A percentile compares a stretch with the other conserved stretches of the same genome.
Evolutionary conservation across 2,888 invertebrate species (phyloP).

Genomic region (Agrypnus murinus): DNA sequence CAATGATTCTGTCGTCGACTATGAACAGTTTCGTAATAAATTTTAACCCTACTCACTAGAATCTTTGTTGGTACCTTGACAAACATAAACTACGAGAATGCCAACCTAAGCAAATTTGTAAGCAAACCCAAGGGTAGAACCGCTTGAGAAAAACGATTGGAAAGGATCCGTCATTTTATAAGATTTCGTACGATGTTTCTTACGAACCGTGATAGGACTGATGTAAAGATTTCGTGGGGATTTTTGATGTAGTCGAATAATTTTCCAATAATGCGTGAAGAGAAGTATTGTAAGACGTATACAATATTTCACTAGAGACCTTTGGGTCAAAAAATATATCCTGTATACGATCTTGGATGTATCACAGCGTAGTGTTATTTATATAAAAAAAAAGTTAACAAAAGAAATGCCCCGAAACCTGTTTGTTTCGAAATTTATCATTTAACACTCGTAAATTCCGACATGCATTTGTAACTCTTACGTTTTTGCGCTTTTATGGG

Average conservation of each 20-base stretch:
- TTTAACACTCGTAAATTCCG: too few relatives aligned
- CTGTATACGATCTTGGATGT: too few relatives aligned
- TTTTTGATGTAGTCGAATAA: conserved; percentile 27
- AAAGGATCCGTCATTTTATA: conserved; percentile 40
- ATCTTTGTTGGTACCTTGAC: conserved; percentile 40
- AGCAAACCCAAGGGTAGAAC: conserved; percentile 33
- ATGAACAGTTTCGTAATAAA: background rate
- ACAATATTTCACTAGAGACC: background rate
- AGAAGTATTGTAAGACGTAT: too few relatives aligned
- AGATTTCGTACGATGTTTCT: conserved; percentile 34
- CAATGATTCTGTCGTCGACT: background rate
- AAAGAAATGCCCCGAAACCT: too few relatives aligned
- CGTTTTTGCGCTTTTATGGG: too few relatives aligned
- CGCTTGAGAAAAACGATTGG: conserved; percentile 39
- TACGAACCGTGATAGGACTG: conserved; percentile 31
- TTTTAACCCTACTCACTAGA: conserved; percentile 22
- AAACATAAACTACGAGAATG: conserved; percentile 42
- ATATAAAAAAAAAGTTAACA: too few relatives aligned
- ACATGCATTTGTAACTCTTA: too few relatives aligned
- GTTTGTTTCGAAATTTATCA: too few relatives aligned
- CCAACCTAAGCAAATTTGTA: conserved; percentile 47
- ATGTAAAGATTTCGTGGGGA: conserved; percentile 31
- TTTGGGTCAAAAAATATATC: background rate
- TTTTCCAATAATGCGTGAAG: conserved; percentile 9
- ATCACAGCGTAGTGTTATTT: too few relatives aligned